Conservation (phyloP, 2,888 invertebrate genomes). For the Watsonalla cultraria region DNA sequence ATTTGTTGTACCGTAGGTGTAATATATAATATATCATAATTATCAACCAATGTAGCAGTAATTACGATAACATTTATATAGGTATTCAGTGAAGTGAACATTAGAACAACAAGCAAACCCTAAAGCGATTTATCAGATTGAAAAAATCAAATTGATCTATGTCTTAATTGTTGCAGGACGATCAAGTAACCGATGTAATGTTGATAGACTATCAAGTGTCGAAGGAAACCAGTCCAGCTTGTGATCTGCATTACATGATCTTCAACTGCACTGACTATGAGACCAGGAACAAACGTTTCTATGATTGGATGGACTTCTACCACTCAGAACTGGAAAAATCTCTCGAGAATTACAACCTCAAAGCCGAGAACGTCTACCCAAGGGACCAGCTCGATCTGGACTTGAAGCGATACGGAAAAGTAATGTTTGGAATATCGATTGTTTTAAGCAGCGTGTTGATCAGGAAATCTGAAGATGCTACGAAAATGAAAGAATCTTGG, state of each 20-base stretch:
- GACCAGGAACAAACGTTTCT: slow-evolving; percentile 23
- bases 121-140: too few species aligned
- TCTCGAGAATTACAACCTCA: slow-evolving; percentile 24
- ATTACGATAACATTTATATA: too few species aligned
- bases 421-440: slow-evolving; percentile 16
- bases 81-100: too few species aligned
- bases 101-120: too few species aligned
- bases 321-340: slow-evolving; percentile 27
- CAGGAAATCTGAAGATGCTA: slow-evolving; percentile 22
- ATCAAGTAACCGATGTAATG: slow-evolving; percentile 21
- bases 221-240: slow-evolving; percentile 27
- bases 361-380: slow-evolving; percentile 26
- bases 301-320: slow-evolving; percentile 24
- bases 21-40: too few species aligned
- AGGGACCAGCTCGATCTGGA: slow-evolving; percentile 33
- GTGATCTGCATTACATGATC: slow-evolving; percentile 34
- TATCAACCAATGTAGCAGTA: too few species aligned
- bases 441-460: slow-evolving; percentile 16
- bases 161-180: slow-evolving; percentile 27
- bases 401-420: slow-evolving; percentile 26
- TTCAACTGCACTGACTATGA: slow-evolving; percentile 40
- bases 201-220: slow-evolving; percentile 43
- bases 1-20: too few species aligned
- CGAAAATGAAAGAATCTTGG: slow-evolving; percentile 16
- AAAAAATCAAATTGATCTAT: background rate